phyloP scores from a whole-genome alignment of 2,888 invertebrate species.

The Amaurobius ferox region DNA sequence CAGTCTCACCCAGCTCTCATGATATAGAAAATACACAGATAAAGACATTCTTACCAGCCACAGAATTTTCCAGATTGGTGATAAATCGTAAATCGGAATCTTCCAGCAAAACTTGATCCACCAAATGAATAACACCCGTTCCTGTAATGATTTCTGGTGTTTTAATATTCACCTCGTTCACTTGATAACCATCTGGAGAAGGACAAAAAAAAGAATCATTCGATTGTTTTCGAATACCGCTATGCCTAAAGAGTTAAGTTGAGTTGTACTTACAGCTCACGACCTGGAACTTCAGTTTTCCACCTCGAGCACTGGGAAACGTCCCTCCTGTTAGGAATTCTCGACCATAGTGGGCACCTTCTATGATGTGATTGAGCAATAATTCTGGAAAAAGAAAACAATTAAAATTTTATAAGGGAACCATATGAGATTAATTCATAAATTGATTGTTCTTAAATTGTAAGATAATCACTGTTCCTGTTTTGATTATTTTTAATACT shows the following conservation, averaged over 20 bases:
- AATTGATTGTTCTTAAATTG: too few relatives aligned
- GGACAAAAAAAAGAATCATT: not conserved
- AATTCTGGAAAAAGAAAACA: constrained; percentile 43
- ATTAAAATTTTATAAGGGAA: too few relatives aligned
- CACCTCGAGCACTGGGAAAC: constrained; percentile 46
- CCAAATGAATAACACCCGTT: constrained; percentile 58
- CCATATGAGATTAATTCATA: too few relatives aligned
- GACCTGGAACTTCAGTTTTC: constrained; percentile 60
- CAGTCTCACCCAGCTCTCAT: too few relatives aligned
- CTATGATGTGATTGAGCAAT: constrained; percentile 61
- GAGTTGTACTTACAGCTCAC: constrained; percentile 50
- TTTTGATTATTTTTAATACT: too few relatives aligned
- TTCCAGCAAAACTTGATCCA: constrained; percentile 55
- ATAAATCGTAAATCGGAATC: constrained; percentile 35
- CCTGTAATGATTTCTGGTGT: constrained; percentile 64
- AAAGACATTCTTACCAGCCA: constrained; percentile 25
- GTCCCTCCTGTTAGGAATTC: constrained; percentile 52
- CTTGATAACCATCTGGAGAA: constrained; percentile 59
- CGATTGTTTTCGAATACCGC: not conserved
- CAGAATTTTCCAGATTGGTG: constrained; percentile 29
- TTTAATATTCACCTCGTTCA: constrained; percentile 64
- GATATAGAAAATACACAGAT: too few relatives aligned
- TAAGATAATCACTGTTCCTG: too few relatives aligned
- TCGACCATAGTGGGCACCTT: constrained; percentile 64
- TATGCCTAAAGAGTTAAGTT: not conserved